Percentiles rank a stretch among this genome's conserved stretches.
Evolutionary conservation across 2,888 invertebrate genomes (phyloP).

Genomic region (Ptilodon capucinus): DNA sequence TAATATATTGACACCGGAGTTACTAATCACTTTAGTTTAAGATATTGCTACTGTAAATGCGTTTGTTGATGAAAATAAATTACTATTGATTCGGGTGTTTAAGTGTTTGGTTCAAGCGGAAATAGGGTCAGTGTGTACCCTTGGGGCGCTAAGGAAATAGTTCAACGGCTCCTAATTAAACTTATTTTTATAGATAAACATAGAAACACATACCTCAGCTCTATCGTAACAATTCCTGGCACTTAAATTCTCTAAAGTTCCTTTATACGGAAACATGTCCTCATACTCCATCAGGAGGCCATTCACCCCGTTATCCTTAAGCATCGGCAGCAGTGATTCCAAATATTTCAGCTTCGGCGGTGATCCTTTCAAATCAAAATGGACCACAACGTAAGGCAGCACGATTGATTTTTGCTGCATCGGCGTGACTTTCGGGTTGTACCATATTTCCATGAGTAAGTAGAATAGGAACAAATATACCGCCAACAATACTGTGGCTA

Average conservation of each 20-base stretch:
- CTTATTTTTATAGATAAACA: too few relatives aligned
- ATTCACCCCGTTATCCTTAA: slow-evolving; percentile 86
- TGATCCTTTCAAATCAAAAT: slow-evolving; percentile 93
- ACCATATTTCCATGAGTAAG: slow-evolving; percentile 3
- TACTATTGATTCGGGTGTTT: too few relatives aligned
- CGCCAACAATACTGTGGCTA: slow-evolving; percentile 5
- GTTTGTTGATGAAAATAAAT: too few relatives aligned
- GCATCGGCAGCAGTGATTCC: slow-evolving; percentile 82
- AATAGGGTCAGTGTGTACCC: too few relatives aligned
- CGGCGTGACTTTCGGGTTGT: neutral
- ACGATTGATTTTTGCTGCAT: slow-evolving; percentile 12
- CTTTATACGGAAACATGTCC: slow-evolving; percentile 92
- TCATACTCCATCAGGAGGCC: slow-evolving; percentile 93
- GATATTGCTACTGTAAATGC: too few relatives aligned
- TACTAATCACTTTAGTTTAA: too few relatives aligned
- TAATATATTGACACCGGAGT: too few relatives aligned
- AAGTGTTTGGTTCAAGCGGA: too few relatives aligned
- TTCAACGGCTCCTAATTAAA: too few relatives aligned
- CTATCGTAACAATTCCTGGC: slow-evolving; percentile 85
- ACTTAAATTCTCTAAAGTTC: slow-evolving; percentile 80
- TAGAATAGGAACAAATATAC: slow-evolving; percentile 12
- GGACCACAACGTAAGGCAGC: slow-evolving; percentile 85
- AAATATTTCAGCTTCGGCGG: slow-evolving; percentile 87
- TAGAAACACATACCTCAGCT: slow-evolving; percentile 50
- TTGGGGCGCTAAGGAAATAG: too few relatives aligned